Conservation (phyloP, 2,797 vertebrate genomes). For the Schizopygopsis pylzovi region DNA sequence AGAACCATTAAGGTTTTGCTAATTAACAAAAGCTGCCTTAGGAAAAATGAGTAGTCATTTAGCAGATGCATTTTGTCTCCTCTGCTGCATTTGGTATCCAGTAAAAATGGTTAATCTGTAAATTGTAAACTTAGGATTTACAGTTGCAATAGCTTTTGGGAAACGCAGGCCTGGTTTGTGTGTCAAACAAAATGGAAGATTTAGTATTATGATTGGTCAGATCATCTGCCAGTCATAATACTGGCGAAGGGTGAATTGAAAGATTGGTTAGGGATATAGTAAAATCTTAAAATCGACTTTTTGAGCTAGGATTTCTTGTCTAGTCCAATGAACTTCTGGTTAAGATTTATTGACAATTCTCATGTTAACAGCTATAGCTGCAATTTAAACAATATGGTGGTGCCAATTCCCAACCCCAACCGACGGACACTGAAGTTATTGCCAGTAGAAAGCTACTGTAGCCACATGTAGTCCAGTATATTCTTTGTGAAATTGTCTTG, state of each 20-base stretch:
- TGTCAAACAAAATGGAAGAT: too few relatives aligned
- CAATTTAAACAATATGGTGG: background rate
- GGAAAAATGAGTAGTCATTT: background rate
- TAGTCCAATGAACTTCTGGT: background rate
- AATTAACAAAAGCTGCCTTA: background rate
- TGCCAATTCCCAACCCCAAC: background rate
- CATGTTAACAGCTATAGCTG: background rate
- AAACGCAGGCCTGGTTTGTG: too few relatives aligned
- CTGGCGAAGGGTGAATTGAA: too few relatives aligned
- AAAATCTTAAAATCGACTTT: background rate
- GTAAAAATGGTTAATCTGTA: slow-evolving; percentile 1
- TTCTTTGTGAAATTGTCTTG: background rate
- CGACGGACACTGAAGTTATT: background rate
- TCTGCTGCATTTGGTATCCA: background rate
- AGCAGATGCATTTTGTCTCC: too few relatives aligned
- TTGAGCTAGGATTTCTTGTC: background rate
- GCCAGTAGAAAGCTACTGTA: background rate
- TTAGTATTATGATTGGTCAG: too few relatives aligned
- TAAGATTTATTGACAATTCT: background rate
- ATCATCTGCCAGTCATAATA: too few relatives aligned
- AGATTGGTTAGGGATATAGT: too few relatives aligned
- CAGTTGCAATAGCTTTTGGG: too few relatives aligned
- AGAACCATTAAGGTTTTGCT: background rate
- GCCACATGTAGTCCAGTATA: background rate
- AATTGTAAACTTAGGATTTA: background rate